Evolutionary conservation across 2,888 invertebrate species (phyloP), one percentile per base, ranked within the genome.

Genomic region (Xiphydria camelus): DNA sequence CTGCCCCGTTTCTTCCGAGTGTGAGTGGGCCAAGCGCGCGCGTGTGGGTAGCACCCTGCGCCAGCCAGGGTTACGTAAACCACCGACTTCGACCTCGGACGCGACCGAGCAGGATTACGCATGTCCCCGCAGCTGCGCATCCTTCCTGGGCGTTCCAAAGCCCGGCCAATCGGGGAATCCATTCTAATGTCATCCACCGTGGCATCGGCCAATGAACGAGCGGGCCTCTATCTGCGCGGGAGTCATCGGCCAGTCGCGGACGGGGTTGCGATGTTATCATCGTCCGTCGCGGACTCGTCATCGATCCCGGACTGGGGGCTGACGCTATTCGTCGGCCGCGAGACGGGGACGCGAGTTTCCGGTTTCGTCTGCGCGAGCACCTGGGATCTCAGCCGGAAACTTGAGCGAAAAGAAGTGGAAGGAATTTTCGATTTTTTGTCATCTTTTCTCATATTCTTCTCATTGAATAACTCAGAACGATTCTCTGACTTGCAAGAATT

Each of bases 91-190:
- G 34, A 34, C 34, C 34, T 34, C 34, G 15, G 17, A 18, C 17
- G 15, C 34, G 51, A 59, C 36, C 45, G n/a, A 46, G 55, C 54
- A 55, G 66, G 64, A 70, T 66, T 70, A 73, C 72, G 69, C 70
- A 72, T 70, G 70, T 73, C 68, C 67, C 57, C 57, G 61, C 67
- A 67, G 65, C 67, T 64, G 73, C 71, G 70, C 74, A 75, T 75
- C 74, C 74, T 74, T 74, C 73, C 74, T 69, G 74, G 74, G 74
- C 74, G 74, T 72, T 62, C 59, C 68, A 45, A 53, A 52, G 51
- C 36, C 42, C 61, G 58, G 55, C 70, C 70, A 72, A 71, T 73
- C 62, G 57, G 54, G 49, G 55, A 49, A 49, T 50, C 48, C 51
- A 57, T 15, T 50, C 56, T 59, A 54, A 64, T 68, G 61, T 62